Percentiles rank a stretch among this genome's conserved stretches.
Evolutionary conservation across 2,888 invertebrate genomes (phyloP).

Genomic region (Idaea dimidiata): DNA sequence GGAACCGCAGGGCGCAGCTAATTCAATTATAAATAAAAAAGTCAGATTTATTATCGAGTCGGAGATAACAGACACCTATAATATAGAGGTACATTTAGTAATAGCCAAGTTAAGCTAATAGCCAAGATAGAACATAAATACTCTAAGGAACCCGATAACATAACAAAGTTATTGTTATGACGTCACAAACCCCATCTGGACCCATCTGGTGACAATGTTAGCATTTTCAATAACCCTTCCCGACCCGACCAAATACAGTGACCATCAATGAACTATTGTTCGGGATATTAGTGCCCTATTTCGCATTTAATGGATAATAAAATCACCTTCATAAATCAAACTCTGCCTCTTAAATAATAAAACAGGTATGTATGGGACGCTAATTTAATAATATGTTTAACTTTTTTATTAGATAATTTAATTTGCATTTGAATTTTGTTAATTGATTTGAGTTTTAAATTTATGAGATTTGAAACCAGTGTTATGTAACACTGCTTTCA

Average conservation of each 20-base stretch:
- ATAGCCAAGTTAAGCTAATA: not conserved
- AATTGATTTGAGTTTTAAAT: not conserved
- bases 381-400: conserved; percentile 6
- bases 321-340: conserved; percentile 14
- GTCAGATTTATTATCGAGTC: no score
- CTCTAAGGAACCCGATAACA: not conserved
- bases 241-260: not conserved
- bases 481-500: no score
- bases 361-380: conserved; percentile 3
- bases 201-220: conserved; percentile 1
- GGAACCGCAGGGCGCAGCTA: no score
- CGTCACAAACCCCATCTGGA: not conserved
- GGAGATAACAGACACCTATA: no score
- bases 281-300: conserved; percentile 6
- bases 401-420: not conserved
- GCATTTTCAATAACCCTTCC: conserved; percentile 1
- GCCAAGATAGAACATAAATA: not conserved
- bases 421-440: not conserved
- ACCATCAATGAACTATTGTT: conserved; percentile 6
- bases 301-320: conserved; percentile 10
- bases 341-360: conserved; percentile 8
- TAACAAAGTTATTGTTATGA: not conserved
- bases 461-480: not conserved
- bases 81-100: no score
- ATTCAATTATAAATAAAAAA: no score